Percentiles rank a stretch among this genome's conserved stretches.
Evolutionary conservation across 2,888 invertebrate genomes (phyloP).

Genomic region (Chalcis sispes): DNA sequence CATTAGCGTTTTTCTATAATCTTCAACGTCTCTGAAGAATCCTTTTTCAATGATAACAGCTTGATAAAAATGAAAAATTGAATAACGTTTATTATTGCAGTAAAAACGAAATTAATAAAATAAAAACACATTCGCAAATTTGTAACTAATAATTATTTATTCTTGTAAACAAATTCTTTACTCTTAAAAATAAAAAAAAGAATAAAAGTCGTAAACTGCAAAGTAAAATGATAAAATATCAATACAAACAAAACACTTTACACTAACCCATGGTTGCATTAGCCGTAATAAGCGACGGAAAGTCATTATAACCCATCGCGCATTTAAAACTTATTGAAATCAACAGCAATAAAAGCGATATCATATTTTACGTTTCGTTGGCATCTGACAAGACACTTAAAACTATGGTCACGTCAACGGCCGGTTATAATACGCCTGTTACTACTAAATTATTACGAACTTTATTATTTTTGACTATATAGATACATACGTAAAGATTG

Average conservation of each 20-base stretch:
- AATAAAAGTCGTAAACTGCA: too few relatives aligned
- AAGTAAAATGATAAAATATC: slow-evolving; percentile 11
- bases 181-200: too few relatives aligned
- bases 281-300: slow-evolving; percentile 84
- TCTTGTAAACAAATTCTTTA: neutral
- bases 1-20: slow-evolving; percentile 79
- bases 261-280: slow-evolving; percentile 85
- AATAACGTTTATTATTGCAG: neutral
- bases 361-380: neutral
- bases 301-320: slow-evolving; percentile 77
- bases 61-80: slow-evolving; percentile 65
- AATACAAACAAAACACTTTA: neutral
- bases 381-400: neutral
- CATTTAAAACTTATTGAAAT: neutral
- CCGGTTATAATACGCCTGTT: slow-evolving; percentile 42
- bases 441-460: slow-evolving; percentile 64
- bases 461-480: slow-evolving; percentile 63
- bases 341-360: slow-evolving; percentile 15
- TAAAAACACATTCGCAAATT: neutral
- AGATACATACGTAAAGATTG: neutral
- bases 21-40: slow-evolving; percentile 79
- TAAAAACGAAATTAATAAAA: neutral
- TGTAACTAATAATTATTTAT: neutral
- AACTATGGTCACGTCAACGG: neutral
- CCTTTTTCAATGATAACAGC: slow-evolving; percentile 85